phyloP scores from a whole-genome alignment of 2,888 invertebrate genomes.

The Calameuta pallipes region DNA sequence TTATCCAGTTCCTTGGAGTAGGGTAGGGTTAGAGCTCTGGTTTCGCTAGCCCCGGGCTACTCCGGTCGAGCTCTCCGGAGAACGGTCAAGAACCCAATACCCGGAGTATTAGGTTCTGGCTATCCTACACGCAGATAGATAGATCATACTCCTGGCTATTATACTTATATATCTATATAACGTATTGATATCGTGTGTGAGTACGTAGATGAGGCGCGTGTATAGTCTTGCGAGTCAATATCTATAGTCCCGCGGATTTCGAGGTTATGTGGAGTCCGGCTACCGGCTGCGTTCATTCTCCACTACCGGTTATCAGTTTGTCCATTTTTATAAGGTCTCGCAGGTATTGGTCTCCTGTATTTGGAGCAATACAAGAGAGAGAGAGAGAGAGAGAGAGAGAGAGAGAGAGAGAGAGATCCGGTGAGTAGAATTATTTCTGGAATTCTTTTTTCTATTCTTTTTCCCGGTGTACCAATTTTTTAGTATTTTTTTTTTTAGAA shows the following conservation, averaged over 20 bases:
- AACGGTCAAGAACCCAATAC: slow-evolving; percentile 51
- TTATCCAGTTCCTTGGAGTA: slow-evolving; percentile 10
- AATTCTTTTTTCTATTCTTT: background rate
- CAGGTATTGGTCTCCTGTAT: background rate
- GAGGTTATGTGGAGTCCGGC: slow-evolving; percentile 10
- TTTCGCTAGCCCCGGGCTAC: slow-evolving; percentile 50
- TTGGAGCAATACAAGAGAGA: background rate
- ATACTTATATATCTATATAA: background rate
- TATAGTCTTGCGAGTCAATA: slow-evolving; percentile 1
- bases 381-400: background rate
- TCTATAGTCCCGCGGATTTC: slow-evolving; percentile 6
- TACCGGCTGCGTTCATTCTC: background rate
- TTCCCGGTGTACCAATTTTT: background rate
- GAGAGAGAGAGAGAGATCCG: background rate
- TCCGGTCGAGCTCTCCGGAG: slow-evolving; percentile 29
- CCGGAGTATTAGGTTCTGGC: slow-evolving; percentile 15
- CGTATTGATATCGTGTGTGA: background rate
- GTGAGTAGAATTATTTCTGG: background rate
- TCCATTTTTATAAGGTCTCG: background rate
- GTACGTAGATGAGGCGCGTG: background rate
- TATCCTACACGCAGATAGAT: slow-evolving; percentile 1
- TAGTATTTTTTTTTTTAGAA: background rate
- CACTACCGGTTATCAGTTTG: background rate
- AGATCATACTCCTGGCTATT: background rate
- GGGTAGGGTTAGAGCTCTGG: slow-evolving; percentile 45